phyloP scores from a whole-genome alignment of 2,888 invertebrate genomes.

The Aphodius sticticus region DNA sequence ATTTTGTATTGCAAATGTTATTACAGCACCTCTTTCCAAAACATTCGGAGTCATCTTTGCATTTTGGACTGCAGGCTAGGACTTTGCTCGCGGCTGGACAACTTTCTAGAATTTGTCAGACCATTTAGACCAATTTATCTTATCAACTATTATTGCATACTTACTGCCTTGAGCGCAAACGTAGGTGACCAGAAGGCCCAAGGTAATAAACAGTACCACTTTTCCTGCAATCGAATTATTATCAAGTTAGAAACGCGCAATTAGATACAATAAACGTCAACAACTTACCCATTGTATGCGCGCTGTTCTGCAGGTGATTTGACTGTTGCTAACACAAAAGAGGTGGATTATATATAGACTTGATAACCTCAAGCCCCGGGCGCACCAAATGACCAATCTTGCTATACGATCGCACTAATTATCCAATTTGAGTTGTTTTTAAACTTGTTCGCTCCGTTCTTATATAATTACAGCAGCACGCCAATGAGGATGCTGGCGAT shows the following conservation, averaged over 20 bases:
- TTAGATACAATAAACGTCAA: background rate
- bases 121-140: conserved; percentile 6
- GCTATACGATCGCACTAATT: background rate
- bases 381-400: background rate
- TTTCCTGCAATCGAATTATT: conserved; percentile 19
- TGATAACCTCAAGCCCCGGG: background rate
- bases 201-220: conserved; percentile 14
- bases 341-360: background rate
- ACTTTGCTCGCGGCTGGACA: conserved; percentile 74
- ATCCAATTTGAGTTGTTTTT: background rate
- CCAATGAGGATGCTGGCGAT: background rate
- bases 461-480: background rate
- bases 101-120: conserved; percentile 46
- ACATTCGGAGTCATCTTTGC: conserved; percentile 73
- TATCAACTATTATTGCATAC: background rate
- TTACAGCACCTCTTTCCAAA: conserved; percentile 71
- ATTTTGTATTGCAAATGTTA: conserved; percentile 74
- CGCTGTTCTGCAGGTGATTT: background rate
- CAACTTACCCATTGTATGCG: background rate
- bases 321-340: background rate
- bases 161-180: conserved; percentile 22
- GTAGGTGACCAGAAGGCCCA: conserved; percentile 15
- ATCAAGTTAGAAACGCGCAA: background rate
- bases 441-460: background rate
- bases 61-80: conserved; percentile 73